Base-by-base conservation (phyloP, 2,113 vertebrate species). In the Rhipidura dahli region DNA sequence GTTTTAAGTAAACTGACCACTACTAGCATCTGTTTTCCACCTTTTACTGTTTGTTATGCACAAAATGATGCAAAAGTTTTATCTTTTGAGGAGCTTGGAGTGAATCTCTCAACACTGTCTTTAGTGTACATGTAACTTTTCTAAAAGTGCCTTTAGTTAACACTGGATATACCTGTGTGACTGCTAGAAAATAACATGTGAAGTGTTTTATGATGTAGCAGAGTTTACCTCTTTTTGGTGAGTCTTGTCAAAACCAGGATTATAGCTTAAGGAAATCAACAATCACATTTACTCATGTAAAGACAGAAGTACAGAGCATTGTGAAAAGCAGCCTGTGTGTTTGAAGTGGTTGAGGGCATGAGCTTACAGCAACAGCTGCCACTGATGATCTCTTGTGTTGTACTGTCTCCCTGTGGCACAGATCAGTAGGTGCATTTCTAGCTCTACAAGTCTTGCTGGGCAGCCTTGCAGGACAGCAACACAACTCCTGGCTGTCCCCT, bases 141-240 rank as follows among this genome's bases (percentile, higher is more conserved):
- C 37, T 35, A 17, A 68, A 87, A 78, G 44, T 49, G 60, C 68
- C 56, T 86, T 63, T 26, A 70, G 40, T 4, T 10, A 87, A 93
- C 33, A 44, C 69, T 96, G 53, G 68, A 35, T 39, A 44, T 87
- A 88, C 88, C 88, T 89, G 8, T 80, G 63, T 76, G 64, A 91
- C 98, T 98, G 95, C 97, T 98, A 97, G 94, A 96, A 97, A 96
- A 97, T 94, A 93, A 16, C 50, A 80, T 89, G 66, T 94, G 63
- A 93, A 96, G 60, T 89, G 64, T 83, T 94, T 87, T 71, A 35
- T 33, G 57, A 78, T 96, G 86, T 90, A 94, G 91, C 37, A 86
- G 83, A 91, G 63, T 93, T 94, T 93, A 95, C 75, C 59, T 95
- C 80, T 91, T 82, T 90, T 81, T 1, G 33, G 76, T 68, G 66